Conservation (phyloP, 2,888 invertebrate species). For the Cataglyphis albicans region DNA sequence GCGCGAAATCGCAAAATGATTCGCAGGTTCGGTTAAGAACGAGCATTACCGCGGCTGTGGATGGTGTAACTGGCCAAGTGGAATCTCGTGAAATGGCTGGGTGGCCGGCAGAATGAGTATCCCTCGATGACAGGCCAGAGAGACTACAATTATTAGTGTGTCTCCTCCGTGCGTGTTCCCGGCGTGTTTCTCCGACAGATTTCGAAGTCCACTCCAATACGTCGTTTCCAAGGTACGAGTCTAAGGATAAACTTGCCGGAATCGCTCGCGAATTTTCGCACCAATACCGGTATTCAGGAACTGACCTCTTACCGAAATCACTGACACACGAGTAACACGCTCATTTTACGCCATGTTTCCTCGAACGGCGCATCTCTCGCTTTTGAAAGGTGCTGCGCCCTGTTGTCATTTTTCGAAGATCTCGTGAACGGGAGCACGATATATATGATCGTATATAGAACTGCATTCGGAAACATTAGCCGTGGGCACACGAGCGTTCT, state of each 20-base stretch:
- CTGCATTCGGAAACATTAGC: too few relatives aligned
- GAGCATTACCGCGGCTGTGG: neutral
- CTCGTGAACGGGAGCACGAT: neutral
- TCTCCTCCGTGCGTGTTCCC: neutral
- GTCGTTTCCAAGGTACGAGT: neutral
- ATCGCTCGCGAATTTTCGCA: neutral
- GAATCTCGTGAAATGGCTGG: neutral
- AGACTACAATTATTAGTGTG: neutral
- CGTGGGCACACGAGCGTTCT: too few relatives aligned
- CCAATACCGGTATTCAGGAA: conserved; percentile 45
- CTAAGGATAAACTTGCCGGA: neutral
- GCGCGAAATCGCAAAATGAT: neutral
- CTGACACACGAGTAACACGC: conserved; percentile 83
- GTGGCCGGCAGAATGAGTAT: neutral
- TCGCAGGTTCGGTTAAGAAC: neutral
- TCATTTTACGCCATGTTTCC: conserved; percentile 80
- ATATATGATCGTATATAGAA: too few relatives aligned
- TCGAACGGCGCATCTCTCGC: conserved; percentile 40
- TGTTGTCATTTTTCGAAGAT: neutral
- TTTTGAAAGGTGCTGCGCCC: neutral
- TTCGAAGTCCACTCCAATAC: neutral
- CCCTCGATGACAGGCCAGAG: neutral
- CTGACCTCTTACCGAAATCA: conserved; percentile 79
- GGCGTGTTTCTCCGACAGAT: neutral
- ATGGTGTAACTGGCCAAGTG: neutral